Evolutionary conservation across 2,113 vertebrate species (phyloP).

Genomic region (Erythrolamprus reginae): DNA sequence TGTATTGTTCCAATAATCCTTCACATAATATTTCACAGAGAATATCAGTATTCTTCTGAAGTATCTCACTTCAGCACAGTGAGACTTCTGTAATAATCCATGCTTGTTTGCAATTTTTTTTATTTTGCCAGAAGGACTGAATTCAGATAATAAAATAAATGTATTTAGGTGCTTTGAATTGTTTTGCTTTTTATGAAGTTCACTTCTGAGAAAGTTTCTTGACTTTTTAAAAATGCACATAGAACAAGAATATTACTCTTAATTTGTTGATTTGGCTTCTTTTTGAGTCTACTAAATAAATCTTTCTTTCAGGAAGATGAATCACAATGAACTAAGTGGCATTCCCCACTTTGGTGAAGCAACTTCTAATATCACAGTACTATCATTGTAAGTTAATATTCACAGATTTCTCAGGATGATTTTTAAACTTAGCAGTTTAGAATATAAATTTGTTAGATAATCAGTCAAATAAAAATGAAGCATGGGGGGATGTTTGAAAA

Average conservation of each 20-base stretch:
- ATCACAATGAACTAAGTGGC: conserved; percentile 88
- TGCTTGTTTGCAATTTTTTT: not conserved
- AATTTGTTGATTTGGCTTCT: not conserved
- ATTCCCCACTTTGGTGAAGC: conserved; percentile 85
- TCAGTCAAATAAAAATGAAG: not conserved
- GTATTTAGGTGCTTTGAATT: not conserved
- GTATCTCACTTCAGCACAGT: not conserved
- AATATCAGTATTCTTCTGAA: not conserved
- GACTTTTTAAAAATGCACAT: not conserved
- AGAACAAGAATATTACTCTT: not conserved
- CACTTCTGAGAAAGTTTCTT: not conserved
- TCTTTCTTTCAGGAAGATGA: conserved; percentile 79
- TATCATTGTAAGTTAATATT: conserved; percentile 86
- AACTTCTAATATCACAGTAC: conserved; percentile 84
- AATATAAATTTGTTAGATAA: not conserved
- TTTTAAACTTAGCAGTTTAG: not conserved
- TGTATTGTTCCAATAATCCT: not conserved
- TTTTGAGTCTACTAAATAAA: conserved; percentile 34
- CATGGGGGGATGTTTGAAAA: not conserved
- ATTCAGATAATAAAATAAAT: not conserved
- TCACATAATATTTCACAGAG: not conserved
- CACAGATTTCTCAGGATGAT: conserved; percentile 8
- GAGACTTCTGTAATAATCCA: not conserved
- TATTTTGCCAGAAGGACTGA: not conserved
- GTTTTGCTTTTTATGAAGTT: conserved; percentile 4